Percentiles rank a stretch among this genome's conserved stretches.
Conservation (phyloP, 2,797 vertebrate species). For the Acipenser ruthenus region DNA sequence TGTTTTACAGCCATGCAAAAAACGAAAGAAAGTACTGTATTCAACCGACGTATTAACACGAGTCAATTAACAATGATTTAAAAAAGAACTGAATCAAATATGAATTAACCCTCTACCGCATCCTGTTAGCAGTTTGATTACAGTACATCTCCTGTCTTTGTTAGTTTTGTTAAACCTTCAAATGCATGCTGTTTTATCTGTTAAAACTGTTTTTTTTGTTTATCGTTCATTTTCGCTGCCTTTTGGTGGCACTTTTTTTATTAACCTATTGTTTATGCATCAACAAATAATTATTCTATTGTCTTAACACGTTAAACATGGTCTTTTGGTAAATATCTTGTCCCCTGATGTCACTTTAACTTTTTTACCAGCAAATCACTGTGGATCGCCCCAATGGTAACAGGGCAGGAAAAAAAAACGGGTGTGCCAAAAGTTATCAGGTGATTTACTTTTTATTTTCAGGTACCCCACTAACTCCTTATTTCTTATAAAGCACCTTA, state of each 20-base stretch:
- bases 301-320: constrained; percentile 8
- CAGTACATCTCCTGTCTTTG: constrained; percentile 4
- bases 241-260: constrained; percentile 9
- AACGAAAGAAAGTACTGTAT: background rate
- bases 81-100: constrained; percentile 9
- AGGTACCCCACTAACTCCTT: no score
- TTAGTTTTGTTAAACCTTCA: background rate
- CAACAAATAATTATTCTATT: background rate
- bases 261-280: constrained; percentile 7
- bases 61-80: constrained; percentile 13
- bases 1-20: constrained; percentile 9
- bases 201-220: background rate
- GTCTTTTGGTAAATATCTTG: constrained; percentile 18
- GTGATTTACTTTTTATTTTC: no score
- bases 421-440: no score
- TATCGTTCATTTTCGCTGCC: background rate
- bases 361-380: constrained; percentile 42
- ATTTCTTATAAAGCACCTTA: no score
- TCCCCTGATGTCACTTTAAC: constrained; percentile 29
- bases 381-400: constrained; percentile 38
- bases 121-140: constrained; percentile 19
- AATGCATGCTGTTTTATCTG: constrained; percentile 21
- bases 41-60: no score
- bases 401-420: constrained; percentile 22
- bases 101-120: constrained; percentile 34